phyloP scores from a whole-genome alignment of 1,140 invertebrate genomes.

The Tenebrio molitor region DNA sequence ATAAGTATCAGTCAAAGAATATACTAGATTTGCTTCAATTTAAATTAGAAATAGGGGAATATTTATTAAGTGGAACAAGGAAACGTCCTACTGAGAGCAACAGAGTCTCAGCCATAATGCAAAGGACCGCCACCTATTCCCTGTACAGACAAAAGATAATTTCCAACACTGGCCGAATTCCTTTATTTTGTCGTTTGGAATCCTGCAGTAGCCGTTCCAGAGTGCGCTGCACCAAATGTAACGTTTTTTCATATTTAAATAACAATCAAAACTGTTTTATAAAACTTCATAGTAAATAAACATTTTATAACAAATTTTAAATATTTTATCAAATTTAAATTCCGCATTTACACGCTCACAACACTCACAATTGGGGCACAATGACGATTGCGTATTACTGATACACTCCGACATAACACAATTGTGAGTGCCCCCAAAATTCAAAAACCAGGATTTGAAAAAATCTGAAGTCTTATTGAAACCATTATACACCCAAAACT shows the following conservation, averaged over 20 bases:
- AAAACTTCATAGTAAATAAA: background rate
- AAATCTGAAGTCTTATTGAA: too few species aligned
- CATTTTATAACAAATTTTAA: too few species aligned
- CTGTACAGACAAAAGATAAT: background rate
- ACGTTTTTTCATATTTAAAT: background rate
- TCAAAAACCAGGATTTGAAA: too few species aligned
- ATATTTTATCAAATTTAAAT: background rate
- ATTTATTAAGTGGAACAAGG: background rate
- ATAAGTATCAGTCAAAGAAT: background rate
- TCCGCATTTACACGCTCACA: background rate
- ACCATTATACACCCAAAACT: too few species aligned
- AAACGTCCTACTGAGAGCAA: background rate
- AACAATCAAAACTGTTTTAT: background rate
- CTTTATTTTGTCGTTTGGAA: background rate
- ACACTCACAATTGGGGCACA: background rate
- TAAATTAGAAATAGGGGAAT: background rate
- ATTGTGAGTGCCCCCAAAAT: background rate
- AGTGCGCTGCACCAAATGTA: background rate
- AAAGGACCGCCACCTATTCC: background rate
- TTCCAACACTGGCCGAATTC: background rate
- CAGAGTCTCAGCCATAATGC: background rate
- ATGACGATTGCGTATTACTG: background rate
- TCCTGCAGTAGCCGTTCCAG: background rate
- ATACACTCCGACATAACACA: background rate
- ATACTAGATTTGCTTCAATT: background rate